Conservation (phyloP, 2,888 invertebrate species). For the Onchidella celtica region DNA sequence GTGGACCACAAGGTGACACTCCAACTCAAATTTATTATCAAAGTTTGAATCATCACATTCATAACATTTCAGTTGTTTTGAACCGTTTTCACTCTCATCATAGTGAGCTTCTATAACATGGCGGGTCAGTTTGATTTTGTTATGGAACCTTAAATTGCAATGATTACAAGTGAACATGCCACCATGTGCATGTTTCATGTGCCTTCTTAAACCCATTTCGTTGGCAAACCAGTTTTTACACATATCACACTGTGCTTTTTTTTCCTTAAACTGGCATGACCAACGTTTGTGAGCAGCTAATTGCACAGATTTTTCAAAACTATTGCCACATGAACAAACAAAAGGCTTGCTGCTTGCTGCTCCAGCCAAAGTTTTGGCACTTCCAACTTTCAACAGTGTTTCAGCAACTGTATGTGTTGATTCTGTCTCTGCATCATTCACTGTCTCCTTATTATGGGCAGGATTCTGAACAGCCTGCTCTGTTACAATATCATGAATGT, state of each 20-base stretch:
- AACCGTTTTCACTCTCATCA: conserved; percentile 16
- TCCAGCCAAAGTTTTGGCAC: background rate
- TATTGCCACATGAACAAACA: conserved; percentile 38
- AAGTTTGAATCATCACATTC: conserved; percentile 37
- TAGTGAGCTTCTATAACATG: conserved; percentile 46
- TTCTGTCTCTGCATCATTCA: background rate
- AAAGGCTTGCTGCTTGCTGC: background rate
- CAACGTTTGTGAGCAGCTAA: conserved; percentile 44
- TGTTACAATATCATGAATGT: background rate
- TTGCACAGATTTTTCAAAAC: conserved; percentile 41
- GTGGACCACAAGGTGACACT: conserved; percentile 43
- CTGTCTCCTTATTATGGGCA: background rate
- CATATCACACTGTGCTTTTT: conserved; percentile 40
- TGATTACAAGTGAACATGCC: conserved; percentile 29
- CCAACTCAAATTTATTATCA: conserved; percentile 42
- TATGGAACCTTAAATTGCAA: conserved; percentile 36
- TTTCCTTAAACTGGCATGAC: conserved; percentile 40
- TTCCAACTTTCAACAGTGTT: background rate
- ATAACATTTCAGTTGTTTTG: conserved; percentile 36
- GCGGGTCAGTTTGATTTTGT: conserved; percentile 42
- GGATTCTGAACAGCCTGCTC: background rate
- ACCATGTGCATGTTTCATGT: conserved; percentile 47
- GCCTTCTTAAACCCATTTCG: conserved; percentile 37
- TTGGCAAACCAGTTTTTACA: conserved; percentile 44
- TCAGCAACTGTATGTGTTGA: background rate